phyloP scores from a whole-genome alignment of 2,888 invertebrate species.

The Torymus aiolomorphi region DNA sequence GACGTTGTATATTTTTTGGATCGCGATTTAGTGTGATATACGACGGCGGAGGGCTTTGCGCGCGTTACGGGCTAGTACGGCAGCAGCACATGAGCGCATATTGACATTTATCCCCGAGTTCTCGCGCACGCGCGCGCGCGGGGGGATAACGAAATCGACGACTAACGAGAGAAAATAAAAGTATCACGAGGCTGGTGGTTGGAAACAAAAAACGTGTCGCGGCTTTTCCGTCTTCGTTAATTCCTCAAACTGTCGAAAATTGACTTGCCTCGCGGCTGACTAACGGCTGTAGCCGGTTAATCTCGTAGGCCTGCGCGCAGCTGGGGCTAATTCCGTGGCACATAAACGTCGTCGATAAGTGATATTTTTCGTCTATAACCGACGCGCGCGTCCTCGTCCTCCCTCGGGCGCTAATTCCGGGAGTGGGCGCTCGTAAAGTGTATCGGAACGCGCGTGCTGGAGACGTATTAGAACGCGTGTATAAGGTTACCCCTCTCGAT shows the following conservation, averaged over 20 bases:
- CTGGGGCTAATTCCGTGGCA: conserved; percentile 24
- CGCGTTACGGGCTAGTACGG: not conserved
- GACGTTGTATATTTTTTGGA: conserved; percentile 74
- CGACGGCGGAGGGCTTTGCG: conserved; percentile 54
- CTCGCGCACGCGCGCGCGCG: not conserved
- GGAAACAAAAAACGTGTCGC: too few relatives aligned
- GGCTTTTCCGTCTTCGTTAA: not conserved
- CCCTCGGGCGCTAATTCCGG: conserved; percentile 38
- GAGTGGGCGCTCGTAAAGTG: conserved; percentile 35
- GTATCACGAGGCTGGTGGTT: not conserved
- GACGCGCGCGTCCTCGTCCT: not conserved
- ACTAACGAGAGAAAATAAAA: conserved; percentile 53
- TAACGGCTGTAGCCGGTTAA: conserved; percentile 11
- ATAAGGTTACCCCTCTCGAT: not conserved
- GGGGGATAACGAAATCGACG: conserved; percentile 52
- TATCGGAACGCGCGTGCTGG: conserved; percentile 18
- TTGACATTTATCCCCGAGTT: conserved; percentile 56
- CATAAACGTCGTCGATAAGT: conserved; percentile 15
- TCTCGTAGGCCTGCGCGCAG: conserved; percentile 15
- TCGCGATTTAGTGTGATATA: conserved; percentile 74
- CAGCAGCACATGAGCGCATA: conserved; percentile 51
- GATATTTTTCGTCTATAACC: conserved; percentile 14
- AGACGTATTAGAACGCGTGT: conserved; percentile 8
- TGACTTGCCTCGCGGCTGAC: conserved; percentile 18
- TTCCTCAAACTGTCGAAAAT: conserved; percentile 17